phyloP scores from a whole-genome alignment of 2,797 vertebrate species.

The Arnoldichthys spilopterus region DNA sequence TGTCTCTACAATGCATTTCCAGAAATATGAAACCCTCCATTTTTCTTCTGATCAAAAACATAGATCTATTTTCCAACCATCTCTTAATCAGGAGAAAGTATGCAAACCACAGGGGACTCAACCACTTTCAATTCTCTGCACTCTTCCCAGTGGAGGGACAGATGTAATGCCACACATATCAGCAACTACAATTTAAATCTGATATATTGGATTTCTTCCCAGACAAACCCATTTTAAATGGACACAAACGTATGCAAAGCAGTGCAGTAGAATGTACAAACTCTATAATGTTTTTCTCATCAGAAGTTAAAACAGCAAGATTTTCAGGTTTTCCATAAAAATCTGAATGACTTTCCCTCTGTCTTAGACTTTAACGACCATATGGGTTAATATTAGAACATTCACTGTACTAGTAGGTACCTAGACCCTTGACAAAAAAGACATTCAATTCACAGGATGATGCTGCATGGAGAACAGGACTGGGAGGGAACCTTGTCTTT shows the following conservation, averaged over 20 bases:
- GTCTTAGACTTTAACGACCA: background rate
- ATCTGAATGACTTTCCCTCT: background rate
- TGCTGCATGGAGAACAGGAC: background rate
- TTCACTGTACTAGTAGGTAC: background rate
- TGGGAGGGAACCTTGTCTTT: background rate
- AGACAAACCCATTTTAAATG: slow-evolving; percentile 42
- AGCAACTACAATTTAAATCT: slow-evolving; percentile 2
- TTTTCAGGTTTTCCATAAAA: background rate
- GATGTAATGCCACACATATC: background rate
- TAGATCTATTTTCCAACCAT: background rate
- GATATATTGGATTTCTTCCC: slow-evolving; percentile 50
- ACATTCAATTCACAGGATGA: background rate
- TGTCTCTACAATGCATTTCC: background rate
- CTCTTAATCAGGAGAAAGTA: slow-evolving; percentile 9
- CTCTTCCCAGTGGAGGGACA: background rate
- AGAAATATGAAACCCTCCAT: background rate
- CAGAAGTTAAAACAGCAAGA: slow-evolving; percentile 18
- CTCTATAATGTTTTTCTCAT: slow-evolving; percentile 20
- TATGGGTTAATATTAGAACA: background rate
- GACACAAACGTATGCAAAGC: slow-evolving; percentile 59
- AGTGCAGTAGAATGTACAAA: slow-evolving; percentile 26
- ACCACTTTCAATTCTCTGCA: background rate
- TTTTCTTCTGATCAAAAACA: background rate
- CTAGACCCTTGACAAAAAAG: background rate
- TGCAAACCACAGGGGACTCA: slow-evolving; percentile 22